These are phyloP conservation scores for Andinoacara biseriatus DNA, from an alignment of 2,113 vertebrate genomes.

Conservation along the genomic window DNA sequence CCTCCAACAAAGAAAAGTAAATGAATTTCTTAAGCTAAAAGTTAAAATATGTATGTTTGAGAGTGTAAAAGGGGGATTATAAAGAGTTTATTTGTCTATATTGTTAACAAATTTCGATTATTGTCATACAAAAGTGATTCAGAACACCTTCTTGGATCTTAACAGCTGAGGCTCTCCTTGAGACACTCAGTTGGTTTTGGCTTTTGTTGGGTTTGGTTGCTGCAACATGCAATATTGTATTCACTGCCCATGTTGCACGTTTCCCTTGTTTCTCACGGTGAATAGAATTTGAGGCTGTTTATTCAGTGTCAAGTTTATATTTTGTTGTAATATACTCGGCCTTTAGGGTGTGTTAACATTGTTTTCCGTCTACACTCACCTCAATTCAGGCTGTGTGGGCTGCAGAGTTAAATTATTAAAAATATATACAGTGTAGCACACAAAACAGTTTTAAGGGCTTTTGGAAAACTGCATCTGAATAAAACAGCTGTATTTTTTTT, in stretches of 20 bases:
- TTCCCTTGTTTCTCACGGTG: not conserved
- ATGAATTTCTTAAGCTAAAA: not conserved
- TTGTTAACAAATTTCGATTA: not conserved
- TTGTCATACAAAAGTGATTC: not conserved
- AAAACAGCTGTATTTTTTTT: not conserved
- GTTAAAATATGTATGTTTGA: not conserved
- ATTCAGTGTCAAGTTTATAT: not conserved
- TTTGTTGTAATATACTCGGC: not conserved
- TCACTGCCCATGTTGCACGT: not conserved
- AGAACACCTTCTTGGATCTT: not conserved
- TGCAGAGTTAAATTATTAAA: not conserved
- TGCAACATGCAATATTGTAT: not conserved
- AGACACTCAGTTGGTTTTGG: not conserved
- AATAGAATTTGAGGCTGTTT: not conserved
- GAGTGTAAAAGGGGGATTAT: not conserved
- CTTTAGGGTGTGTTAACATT: constrained; percentile 3
- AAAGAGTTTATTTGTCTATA: not conserved
- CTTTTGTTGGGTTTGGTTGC: not conserved
- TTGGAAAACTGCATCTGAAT: not conserved
- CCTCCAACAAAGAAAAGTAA: not conserved
- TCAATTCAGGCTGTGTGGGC: not conserved
- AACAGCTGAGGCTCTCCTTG: not conserved
- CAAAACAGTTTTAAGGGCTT: not conserved
- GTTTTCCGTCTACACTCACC: not conserved
- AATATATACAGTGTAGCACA: not conserved